Conservation (phyloP, 1,140 invertebrate species). For the Drosophila kohkoa region DNA sequence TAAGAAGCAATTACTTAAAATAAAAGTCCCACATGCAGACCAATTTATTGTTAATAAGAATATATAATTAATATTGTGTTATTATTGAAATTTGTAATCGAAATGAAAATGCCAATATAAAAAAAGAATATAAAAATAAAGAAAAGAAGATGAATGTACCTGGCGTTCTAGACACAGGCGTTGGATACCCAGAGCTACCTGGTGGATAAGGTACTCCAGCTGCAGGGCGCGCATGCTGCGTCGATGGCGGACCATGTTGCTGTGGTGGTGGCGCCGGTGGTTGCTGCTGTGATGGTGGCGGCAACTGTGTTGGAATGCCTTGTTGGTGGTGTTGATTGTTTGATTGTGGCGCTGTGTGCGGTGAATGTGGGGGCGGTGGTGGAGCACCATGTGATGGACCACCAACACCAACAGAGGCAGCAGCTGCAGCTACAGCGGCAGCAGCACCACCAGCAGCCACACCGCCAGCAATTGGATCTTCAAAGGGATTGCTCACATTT, state of each 20-base stretch:
- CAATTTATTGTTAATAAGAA: conserved; percentile 9
- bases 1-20: conserved; percentile 5
- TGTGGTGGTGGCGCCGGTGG: conserved; percentile 62
- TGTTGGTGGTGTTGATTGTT: conserved; percentile 62
- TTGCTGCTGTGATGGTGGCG: conserved; percentile 54
- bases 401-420: conserved; percentile 47
- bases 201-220: conserved; percentile 84
- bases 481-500: conserved; percentile 93
- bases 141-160: conserved; percentile 78
- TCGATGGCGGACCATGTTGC: conserved; percentile 63
- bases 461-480: conserved; percentile 87
- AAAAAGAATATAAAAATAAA: conserved; percentile 44
- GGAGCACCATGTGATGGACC: conserved; percentile 53
- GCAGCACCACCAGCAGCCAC: conserved; percentile 43
- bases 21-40: conserved; percentile 32
- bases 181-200: conserved; percentile 82
- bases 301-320: conserved; percentile 46
- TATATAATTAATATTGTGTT: too few relatives aligned
- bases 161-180: conserved; percentile 85
- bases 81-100: conserved; percentile 22
- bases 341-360: conserved; percentile 57
- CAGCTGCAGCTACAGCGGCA: conserved; percentile 40
- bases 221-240: conserved; percentile 79
- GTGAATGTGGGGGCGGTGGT: conserved; percentile 73
- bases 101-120: conserved; percentile 30